These are phyloP conservation scores for Papilio protenor DNA, from an alignment of 2,888 invertebrate genomes.

Conservation along the genomic window DNA sequence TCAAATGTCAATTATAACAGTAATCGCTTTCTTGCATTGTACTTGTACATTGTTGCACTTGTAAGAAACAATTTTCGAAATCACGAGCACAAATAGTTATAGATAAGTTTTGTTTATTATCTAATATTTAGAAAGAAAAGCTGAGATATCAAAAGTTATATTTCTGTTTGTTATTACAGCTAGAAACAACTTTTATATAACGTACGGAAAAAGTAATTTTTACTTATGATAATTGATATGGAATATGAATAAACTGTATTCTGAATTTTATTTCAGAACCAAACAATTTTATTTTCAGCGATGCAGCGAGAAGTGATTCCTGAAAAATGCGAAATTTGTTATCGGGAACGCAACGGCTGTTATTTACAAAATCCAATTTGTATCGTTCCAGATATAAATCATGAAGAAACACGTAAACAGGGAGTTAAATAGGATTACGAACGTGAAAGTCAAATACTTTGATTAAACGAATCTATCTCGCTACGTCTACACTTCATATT, in stretches of 20 bases:
- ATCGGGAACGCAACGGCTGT: constrained; percentile 5
- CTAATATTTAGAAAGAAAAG: background rate
- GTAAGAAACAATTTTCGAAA: background rate
- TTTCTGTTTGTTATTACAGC: background rate
- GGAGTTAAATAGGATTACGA: constrained; percentile 23
- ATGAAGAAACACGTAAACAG: constrained; percentile 29
- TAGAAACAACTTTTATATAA: background rate
- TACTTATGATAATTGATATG: constrained; percentile 1
- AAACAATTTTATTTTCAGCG: constrained; percentile 34
- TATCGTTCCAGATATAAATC: constrained; percentile 23
- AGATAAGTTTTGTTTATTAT: too few species aligned
- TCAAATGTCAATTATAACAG: background rate
- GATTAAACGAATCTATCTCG: background rate
- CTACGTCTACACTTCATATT: background rate
- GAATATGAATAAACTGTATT: constrained; percentile 1
- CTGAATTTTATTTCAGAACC: constrained; percentile 10
- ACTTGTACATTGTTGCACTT: too few species aligned
- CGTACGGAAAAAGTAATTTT: background rate
- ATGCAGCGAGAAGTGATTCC: constrained; percentile 2
- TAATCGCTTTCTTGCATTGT: background rate
- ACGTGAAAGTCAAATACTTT: constrained; percentile 21
- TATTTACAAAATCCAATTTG: constrained; percentile 30
- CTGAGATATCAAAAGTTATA: background rate
- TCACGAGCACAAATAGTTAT: background rate
- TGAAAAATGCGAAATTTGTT: constrained; percentile 27